phyloP scores from a whole-genome alignment of 2,888 invertebrate genomes.

The Leptura quadrifasciata region DNA sequence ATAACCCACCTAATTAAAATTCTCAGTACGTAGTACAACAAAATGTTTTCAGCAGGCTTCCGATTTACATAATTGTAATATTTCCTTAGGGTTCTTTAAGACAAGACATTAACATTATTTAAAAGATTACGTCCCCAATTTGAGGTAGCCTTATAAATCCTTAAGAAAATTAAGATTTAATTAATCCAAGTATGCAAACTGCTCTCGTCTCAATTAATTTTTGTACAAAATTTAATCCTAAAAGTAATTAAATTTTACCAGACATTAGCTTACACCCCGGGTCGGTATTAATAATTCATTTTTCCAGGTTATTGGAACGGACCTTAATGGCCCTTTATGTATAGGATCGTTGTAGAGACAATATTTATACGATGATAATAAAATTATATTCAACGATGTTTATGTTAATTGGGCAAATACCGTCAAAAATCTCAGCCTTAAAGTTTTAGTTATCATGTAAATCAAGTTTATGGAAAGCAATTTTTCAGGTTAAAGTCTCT shows the following conservation, averaged over 20 bases:
- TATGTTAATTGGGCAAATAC: too few species aligned
- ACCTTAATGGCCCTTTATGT: too few species aligned
- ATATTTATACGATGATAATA: too few species aligned
- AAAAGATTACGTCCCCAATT: neutral
- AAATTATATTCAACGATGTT: too few species aligned
- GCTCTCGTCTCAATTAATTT: slow-evolving; percentile 16
- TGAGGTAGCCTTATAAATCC: slow-evolving; percentile 4
- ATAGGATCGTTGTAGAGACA: too few species aligned
- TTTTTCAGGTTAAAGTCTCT: too few species aligned
- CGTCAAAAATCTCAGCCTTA: too few species aligned
- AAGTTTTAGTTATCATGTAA: too few species aligned
- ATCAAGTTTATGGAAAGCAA: too few species aligned
- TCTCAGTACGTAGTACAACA: neutral
- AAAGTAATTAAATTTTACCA: slow-evolving; percentile 13
- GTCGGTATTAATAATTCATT: slow-evolving; percentile 11
- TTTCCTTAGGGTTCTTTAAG: neutral
- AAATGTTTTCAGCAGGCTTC: neutral
- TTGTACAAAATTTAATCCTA: slow-evolving; percentile 20
- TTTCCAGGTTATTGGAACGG: neutral
- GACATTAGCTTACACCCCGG: neutral
- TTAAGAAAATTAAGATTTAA: slow-evolving; percentile 23
- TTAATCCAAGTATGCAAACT: slow-evolving; percentile 26
- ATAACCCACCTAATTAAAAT: neutral
- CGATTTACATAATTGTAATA: neutral
- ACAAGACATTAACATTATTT: neutral